These are phyloP conservation scores for Pavo muticus DNA, from an alignment of 2,113 vertebrate species.

Conservation along the genomic window DNA sequence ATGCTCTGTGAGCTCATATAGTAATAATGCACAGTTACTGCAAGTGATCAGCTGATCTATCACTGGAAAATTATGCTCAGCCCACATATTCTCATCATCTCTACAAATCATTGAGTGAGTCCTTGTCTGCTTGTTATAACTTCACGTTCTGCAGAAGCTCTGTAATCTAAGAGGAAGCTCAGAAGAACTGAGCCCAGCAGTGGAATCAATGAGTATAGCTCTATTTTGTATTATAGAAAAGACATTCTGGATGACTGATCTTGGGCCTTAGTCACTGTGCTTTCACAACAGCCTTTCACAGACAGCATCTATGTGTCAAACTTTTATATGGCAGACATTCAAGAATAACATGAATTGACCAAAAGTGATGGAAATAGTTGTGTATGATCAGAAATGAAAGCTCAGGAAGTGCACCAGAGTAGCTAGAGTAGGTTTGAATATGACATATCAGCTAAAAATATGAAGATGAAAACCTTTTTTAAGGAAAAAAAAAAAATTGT, in stretches of 20 bases:
- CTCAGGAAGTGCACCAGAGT: not conserved
- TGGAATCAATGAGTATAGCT: not conserved
- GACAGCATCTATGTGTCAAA: rapidly evolving
- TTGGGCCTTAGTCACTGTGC: not conserved
- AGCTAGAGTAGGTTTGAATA: not conserved
- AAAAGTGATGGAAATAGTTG: not conserved
- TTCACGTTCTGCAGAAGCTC: not conserved
- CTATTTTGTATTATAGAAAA: not conserved
- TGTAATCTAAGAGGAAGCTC: not conserved
- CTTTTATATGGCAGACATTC: not conserved
- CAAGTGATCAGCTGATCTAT: not conserved
- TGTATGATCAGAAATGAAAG: not conserved
- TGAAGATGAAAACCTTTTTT: not conserved
- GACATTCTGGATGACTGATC: not conserved
- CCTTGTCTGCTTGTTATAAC: not conserved
- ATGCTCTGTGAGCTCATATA: rapidly evolving
- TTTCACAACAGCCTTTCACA: not conserved
- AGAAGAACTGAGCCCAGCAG: not conserved
- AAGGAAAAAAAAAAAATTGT: not conserved
- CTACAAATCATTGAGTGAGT: not conserved
- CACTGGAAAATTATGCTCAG: not conserved
- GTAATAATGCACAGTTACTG: not conserved
- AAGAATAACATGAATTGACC: not conserved
- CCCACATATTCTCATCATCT: not conserved
- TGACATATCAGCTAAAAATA: not conserved